Evolutionary conservation across 2,888 invertebrate genomes (phyloP).

Genomic region (Argyresthia albistria): DNA sequence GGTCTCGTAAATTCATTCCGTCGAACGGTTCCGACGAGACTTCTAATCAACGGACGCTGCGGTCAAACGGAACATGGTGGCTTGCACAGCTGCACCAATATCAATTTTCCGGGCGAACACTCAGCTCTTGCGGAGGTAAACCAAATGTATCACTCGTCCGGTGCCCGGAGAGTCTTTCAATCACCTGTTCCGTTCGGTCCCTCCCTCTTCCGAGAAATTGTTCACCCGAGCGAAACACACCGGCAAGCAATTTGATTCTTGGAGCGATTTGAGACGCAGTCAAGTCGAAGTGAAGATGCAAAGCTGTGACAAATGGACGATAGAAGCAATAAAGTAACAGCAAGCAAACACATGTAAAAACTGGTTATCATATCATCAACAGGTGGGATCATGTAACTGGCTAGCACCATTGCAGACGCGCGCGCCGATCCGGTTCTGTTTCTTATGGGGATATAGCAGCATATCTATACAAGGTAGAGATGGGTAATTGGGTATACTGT

Average conservation of each 20-base stretch:
- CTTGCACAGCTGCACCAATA: conserved; percentile 26
- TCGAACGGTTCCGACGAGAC: conserved; percentile 15
- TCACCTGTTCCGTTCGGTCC: conserved; percentile 28
- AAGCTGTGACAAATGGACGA: conserved; percentile 1
- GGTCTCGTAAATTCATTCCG: conserved; percentile 17
- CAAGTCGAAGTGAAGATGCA: background rate
- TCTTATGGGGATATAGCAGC: conserved; percentile 15
- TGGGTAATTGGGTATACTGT: conserved; percentile 13
- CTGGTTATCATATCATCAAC: conserved; percentile 40
- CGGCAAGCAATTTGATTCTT: background rate
- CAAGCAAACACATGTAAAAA: conserved; percentile 41
- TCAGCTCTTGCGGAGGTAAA: conserved; percentile 37
- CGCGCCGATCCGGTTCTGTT: conserved; percentile 39
- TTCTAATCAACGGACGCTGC: conserved; percentile 21
- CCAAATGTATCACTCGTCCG: conserved; percentile 34
- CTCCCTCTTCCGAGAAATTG: background rate
- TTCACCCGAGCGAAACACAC: background rate
- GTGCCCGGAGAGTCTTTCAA: conserved; percentile 30
- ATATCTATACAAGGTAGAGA: conserved; percentile 9
- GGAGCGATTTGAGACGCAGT: background rate
- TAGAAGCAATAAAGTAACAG: conserved; percentile 8
- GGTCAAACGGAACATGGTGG: conserved; percentile 13
- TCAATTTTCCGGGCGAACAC: conserved; percentile 48
- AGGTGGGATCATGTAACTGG: conserved; percentile 43
- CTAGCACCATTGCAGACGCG: conserved; percentile 22